Evolutionary conservation across 2,888 invertebrate species (phyloP).

Genomic region (Epinotia nisella): DNA sequence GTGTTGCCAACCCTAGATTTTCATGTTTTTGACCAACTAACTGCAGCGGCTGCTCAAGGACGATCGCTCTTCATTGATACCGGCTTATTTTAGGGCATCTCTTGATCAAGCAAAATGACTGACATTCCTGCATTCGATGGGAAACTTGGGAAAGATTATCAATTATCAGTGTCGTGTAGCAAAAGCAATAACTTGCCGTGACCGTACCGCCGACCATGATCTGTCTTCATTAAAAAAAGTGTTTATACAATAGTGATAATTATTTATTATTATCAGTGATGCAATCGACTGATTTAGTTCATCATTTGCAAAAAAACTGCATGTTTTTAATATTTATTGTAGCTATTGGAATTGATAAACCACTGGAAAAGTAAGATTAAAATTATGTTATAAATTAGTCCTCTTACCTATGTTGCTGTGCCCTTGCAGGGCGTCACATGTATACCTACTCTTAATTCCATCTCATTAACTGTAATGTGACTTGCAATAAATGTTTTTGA

Average conservation of each 20-base stretch:
- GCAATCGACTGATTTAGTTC: conserved; percentile 5
- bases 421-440: no score
- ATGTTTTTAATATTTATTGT: background rate
- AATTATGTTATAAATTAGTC: no score
- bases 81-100: no score
- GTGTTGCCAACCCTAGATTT: no score
- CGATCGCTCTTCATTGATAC: no score
- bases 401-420: no score
- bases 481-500: no score
- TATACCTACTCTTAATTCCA: no score
- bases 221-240: background rate
- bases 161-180: background rate
- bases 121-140: background rate
- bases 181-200: conserved; percentile 8
- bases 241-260: background rate
- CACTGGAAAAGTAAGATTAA: background rate
- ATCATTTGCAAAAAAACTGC: conserved; percentile 5
- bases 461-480: no score
- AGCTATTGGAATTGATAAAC: background rate
- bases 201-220: background rate
- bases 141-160: background rate
- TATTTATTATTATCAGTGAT: background rate
- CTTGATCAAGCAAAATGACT: background rate
- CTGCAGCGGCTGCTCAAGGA: no score
- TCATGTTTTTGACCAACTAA: no score